Evolutionary conservation across 1,140 invertebrate species (phyloP).

Genomic region (Muscidifurax raptorellus): DNA sequence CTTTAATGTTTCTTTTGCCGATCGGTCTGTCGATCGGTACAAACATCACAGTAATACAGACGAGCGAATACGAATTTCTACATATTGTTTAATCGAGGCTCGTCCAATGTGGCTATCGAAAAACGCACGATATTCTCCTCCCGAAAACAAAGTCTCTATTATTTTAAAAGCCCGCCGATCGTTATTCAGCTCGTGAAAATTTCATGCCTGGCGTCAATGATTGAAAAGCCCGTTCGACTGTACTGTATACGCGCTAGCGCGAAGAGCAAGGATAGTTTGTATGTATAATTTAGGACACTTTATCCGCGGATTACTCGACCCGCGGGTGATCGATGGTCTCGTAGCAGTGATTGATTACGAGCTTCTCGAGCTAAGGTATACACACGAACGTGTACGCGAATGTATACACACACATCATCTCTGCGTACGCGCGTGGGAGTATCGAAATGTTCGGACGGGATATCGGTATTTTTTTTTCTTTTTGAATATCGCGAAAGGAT

Average conservation of each 20-base stretch:
- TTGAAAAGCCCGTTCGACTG: neutral
- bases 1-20: too few species aligned
- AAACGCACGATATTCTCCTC: too few species aligned
- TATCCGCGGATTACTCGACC: neutral
- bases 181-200: neutral
- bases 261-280: slow-evolving; percentile 8
- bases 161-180: neutral
- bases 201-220: neutral
- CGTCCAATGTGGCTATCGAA: too few species aligned
- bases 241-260: neutral
- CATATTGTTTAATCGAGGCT: too few species aligned
- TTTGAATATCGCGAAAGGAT: too few species aligned
- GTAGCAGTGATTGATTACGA: slow-evolving; percentile 28
- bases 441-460: neutral
- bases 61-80: neutral
- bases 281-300: slow-evolving; percentile 18
- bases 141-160: neutral
- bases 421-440: neutral
- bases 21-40: too few species aligned
- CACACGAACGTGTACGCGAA: neutral
- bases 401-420: neutral
- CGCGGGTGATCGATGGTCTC: slow-evolving; percentile 10
- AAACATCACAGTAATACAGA: too few species aligned
- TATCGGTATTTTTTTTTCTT: too few species aligned
- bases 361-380: neutral